Percentiles rank a stretch among this genome's conserved stretches.
These are phyloP conservation scores for Lithophane ornitopus DNA, from an alignment of 2,888 invertebrate species.

Conservation along the genomic window DNA sequence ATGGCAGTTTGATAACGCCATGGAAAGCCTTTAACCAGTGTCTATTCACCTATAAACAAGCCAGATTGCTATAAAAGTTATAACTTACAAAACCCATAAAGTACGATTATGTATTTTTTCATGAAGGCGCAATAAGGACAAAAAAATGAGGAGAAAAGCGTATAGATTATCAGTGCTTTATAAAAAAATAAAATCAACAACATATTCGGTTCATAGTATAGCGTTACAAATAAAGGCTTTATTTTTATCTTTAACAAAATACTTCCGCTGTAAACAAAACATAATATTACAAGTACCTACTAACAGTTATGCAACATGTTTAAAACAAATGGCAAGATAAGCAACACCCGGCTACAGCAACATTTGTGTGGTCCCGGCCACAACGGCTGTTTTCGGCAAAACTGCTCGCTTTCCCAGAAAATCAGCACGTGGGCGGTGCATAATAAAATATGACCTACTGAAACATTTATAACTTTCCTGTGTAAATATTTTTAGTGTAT, in stretches of 20 bases:
- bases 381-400: conserved; percentile 56
- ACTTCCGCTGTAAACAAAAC: background rate
- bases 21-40: conserved; percentile 63
- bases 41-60: conserved; percentile 68
- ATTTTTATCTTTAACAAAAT: background rate
- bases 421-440: conserved; percentile 52
- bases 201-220: background rate
- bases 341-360: conserved; percentile 63
- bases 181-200: background rate
- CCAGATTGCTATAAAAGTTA: conserved; percentile 56
- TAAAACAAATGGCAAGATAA: conserved; percentile 63
- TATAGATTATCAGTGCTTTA: background rate
- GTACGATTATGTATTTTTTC: conserved; percentile 39
- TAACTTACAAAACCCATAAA: conserved; percentile 53
- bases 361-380: conserved; percentile 73
- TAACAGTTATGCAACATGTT: conserved; percentile 34
- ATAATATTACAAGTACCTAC: background rate
- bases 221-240: background rate
- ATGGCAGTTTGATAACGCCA: conserved; percentile 63
- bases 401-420: conserved; percentile 59
- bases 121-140: conserved; percentile 30
- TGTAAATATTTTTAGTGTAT: no score
- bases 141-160: conserved; percentile 7
- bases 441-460: conserved; percentile 50
- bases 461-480: conserved; percentile 48